phyloP scores from a whole-genome alignment of 2,113 vertebrate species.

The Lucifuga dentata region DNA sequence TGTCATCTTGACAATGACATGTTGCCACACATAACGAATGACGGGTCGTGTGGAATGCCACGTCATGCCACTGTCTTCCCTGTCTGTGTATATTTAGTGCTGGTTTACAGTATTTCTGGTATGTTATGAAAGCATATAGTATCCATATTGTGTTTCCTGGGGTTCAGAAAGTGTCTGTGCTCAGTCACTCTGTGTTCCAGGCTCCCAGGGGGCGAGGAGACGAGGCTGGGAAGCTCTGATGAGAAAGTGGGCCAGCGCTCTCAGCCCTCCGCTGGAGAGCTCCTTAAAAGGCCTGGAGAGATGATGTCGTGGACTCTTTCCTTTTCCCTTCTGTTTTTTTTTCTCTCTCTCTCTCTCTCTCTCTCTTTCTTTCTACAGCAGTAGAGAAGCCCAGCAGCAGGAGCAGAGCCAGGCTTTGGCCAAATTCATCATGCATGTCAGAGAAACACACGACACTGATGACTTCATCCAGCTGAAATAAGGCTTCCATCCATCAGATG shows the following conservation, averaged over 20 bases:
- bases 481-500: constrained; percentile 56
- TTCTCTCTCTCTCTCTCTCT: neutral
- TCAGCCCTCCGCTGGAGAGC: constrained; percentile 79
- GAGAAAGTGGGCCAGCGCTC: constrained; percentile 80
- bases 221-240: constrained; percentile 71
- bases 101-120: neutral
- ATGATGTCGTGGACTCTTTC: constrained; percentile 79
- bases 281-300: constrained; percentile 85
- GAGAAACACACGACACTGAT: constrained; percentile 70
- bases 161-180: constrained; percentile 30
- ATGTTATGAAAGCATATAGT: constrained; percentile 16
- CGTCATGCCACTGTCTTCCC: neutral
- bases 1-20: constrained; percentile 24
- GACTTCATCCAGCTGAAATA: constrained; percentile 70
- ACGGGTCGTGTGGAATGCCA: neutral
- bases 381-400: constrained; percentile 60
- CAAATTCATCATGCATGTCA: constrained; percentile 74
- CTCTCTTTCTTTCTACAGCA: constrained; percentile 33
- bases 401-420: constrained; percentile 56
- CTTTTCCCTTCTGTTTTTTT: constrained; percentile 14
- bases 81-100: neutral
- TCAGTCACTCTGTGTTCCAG: constrained; percentile 54
- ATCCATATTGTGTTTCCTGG: constrained; percentile 35
- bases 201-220: constrained; percentile 63
- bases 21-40: constrained; percentile 10